A percentile compares a stretch with the other conserved stretches of the same genome.
Evolutionary conservation across 2,888 invertebrate species (phyloP).

Genomic region (Agrotis exclamationis): DNA sequence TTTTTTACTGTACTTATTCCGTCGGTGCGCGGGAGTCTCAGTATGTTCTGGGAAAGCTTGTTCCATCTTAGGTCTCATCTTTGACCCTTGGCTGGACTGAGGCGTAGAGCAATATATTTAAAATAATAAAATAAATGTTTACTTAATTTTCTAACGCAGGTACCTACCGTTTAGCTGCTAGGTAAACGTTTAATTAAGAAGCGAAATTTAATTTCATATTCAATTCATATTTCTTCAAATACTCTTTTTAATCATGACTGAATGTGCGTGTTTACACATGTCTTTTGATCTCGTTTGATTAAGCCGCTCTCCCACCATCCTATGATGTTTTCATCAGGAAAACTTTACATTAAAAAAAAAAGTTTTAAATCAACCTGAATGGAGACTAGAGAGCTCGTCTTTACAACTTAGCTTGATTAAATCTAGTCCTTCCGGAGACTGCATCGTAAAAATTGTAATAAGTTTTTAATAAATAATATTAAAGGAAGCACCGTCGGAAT

Average conservation of each 20-base stretch:
- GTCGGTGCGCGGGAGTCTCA: no score
- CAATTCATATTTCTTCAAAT: slow-evolving; percentile 1
- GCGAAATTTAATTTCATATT: background rate
- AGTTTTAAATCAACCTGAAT: slow-evolving; percentile 58
- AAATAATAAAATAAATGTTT: no score
- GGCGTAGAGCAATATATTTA: no score
- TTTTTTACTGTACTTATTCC: no score
- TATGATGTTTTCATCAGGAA: slow-evolving; percentile 35
- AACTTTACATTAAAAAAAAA: slow-evolving; percentile 44
- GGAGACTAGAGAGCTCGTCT: slow-evolving; percentile 33
- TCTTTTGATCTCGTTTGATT: slow-evolving; percentile 34
- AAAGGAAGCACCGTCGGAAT: slow-evolving; percentile 40
- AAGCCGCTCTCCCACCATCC: slow-evolving; percentile 13
- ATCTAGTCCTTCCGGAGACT: slow-evolving; percentile 47
- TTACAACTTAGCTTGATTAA: slow-evolving; percentile 56
- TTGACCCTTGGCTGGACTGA: no score
- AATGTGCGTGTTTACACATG: background rate
- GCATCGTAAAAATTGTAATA: slow-evolving; percentile 52
- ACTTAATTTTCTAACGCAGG: no score
- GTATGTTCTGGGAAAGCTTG: no score
- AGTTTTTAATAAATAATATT: slow-evolving; percentile 53
- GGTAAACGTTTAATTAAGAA: no score
- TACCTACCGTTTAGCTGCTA: no score
- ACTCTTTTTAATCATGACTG: slow-evolving; percentile 3
- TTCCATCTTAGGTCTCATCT: no score